Conservation (phyloP, 2,113 vertebrate genomes). For the Genyomyrus donnyi region DNA sequence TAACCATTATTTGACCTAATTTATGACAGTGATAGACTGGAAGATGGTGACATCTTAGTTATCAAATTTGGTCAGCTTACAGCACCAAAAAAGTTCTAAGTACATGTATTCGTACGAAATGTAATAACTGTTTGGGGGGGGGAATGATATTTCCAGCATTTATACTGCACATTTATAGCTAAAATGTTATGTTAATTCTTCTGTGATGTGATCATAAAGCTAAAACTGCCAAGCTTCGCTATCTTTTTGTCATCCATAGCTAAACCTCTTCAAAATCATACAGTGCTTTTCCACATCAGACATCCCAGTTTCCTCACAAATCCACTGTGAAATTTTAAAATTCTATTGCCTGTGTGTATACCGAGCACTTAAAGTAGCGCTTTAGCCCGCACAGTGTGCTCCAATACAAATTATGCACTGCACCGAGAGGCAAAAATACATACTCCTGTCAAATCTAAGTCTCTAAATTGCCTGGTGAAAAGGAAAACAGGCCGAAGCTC, state of each 20-base stretch:
- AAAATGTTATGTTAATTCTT: not conserved
- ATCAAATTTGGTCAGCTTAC: not conserved
- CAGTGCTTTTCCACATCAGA: not conserved
- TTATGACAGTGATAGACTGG: not conserved
- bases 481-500: not conserved
- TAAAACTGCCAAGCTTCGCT: not conserved
- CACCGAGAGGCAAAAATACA: not conserved
- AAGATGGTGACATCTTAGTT: not conserved
- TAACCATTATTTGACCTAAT: not conserved
- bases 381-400: not conserved
- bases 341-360: not conserved
- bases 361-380: not conserved
- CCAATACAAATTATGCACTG: conserved; percentile 2
- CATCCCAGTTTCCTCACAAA: not conserved
- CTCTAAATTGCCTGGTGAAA: not conserved
- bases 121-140: not conserved
- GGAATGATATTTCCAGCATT: not conserved
- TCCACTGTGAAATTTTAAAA: not conserved
- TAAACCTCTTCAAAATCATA: not conserved
- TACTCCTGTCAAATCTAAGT: not conserved
- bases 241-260: not conserved
- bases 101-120: not conserved
- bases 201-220: not conserved
- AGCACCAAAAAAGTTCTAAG: not conserved
- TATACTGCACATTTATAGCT: not conserved